A percentile compares a stretch with the other conserved stretches of the same genome.
Conservation (phyloP, 2,797 vertebrate genomes). For the Brachyalestes nurse region DNA sequence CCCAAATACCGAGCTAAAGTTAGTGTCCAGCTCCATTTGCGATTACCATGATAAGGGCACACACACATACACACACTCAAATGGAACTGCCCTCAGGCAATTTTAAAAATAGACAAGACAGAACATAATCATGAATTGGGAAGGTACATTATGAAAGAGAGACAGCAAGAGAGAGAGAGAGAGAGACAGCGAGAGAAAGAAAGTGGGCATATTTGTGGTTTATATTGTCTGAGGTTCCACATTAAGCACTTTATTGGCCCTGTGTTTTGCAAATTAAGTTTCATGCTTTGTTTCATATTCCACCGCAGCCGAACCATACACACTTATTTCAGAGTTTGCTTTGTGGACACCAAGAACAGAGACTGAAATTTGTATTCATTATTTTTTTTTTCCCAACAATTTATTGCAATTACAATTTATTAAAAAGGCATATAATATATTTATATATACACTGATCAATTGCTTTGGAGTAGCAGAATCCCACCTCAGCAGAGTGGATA, state of each 20-base stretch:
- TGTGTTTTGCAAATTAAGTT: slow-evolving; percentile 22
- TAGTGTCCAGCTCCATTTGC: slow-evolving; percentile 70
- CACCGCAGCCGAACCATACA: slow-evolving; percentile 12
- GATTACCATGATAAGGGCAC: slow-evolving; percentile 72
- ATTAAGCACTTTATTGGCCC: slow-evolving; percentile 43
- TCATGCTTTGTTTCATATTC: slow-evolving; percentile 18
- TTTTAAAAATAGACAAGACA: slow-evolving; percentile 49
- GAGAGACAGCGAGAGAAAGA: not conserved
- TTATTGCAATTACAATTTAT: slow-evolving; percentile 72
- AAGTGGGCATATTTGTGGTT: slow-evolving; percentile 21
- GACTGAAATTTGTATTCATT: slow-evolving; percentile 75
- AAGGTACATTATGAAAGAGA: slow-evolving; percentile 10
- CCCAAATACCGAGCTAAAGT: slow-evolving; percentile 71
- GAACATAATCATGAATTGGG: slow-evolving; percentile 48
- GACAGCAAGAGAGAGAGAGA: not conserved
- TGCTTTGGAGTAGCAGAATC: slow-evolving; percentile 73
- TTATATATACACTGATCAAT: slow-evolving; percentile 70
- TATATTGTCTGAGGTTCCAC: slow-evolving; percentile 47
- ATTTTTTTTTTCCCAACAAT: slow-evolving; percentile 71
- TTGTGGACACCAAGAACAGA: not conserved
- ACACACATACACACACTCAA: slow-evolving; percentile 46
- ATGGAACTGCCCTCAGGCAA: slow-evolving; percentile 46
- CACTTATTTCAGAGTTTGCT: not conserved
- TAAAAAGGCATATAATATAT: slow-evolving; percentile 65
- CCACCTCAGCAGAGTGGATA: slow-evolving; percentile 70